Conservation (phyloP, 2,113 vertebrate genomes). For the Ptyas mucosa region DNA sequence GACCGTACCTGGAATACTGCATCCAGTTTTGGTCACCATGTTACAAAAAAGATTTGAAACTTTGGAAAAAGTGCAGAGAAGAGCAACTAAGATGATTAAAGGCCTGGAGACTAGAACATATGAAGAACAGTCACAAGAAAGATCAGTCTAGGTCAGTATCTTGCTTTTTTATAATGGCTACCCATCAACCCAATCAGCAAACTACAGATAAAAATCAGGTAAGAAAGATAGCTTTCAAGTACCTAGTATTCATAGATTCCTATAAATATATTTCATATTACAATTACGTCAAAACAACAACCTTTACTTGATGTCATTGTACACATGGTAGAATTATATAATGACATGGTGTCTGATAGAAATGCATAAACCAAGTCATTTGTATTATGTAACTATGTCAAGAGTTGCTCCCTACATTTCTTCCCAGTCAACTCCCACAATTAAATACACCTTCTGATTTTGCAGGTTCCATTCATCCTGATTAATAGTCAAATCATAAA, state of each 20-base stretch:
- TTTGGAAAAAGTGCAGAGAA: not conserved
- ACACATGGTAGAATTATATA: not conserved
- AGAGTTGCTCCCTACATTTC: not conserved
- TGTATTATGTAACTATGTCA: not conserved
- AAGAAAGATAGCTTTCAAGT: not conserved
- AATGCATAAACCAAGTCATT: not conserved
- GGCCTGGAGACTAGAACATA: not conserved
- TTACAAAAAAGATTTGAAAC: not conserved
- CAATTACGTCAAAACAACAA: not conserved
- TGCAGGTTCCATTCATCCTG: not conserved
- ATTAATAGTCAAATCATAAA: not conserved
- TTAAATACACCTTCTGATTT: not conserved
- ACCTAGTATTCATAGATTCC: not conserved
- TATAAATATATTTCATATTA: not conserved
- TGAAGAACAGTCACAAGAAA: not conserved
- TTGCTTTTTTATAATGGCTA: not conserved
- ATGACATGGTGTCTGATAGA: not conserved
- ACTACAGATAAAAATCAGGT: not conserved
- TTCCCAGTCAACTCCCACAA: not conserved
- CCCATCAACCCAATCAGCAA: not conserved
- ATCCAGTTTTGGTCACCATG: not conserved
- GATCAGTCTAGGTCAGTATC: not conserved
- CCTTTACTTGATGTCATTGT: not conserved
- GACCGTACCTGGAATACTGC: not conserved
- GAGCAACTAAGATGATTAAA: not conserved